Evolutionary conservation across 2,797 vertebrate species (phyloP).

Genomic region (Myiotriccus ornatus): DNA sequence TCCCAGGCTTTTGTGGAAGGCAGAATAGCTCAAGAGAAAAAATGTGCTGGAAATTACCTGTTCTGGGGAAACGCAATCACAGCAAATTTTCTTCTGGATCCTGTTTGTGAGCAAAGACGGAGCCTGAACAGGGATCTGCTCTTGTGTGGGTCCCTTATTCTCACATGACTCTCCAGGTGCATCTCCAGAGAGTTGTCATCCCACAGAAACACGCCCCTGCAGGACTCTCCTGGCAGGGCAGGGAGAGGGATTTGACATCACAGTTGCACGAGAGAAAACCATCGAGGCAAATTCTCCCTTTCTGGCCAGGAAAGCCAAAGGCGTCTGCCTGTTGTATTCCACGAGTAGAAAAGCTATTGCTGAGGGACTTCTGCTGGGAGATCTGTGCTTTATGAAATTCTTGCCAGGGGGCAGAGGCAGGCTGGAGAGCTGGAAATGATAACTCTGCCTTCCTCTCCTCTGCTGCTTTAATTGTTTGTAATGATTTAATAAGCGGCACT

Average conservation of each 20-base stretch:
- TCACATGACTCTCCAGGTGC: background rate
- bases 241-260: background rate
- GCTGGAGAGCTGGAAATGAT: background rate
- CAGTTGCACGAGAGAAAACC: rapidly evolving
- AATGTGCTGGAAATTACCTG: background rate
- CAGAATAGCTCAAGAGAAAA: background rate
- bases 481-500: constrained; percentile 41
- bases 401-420: background rate
- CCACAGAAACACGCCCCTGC: rapidly evolving
- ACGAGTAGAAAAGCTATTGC: background rate
- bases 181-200: background rate
- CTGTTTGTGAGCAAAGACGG: rapidly evolving
- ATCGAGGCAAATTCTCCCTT: background rate
- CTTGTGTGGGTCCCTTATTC: rapidly evolving
- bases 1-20: background rate
- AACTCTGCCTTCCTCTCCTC: background rate
- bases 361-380: background rate
- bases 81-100: rapidly evolving
- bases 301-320: background rate
- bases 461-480: constrained; percentile 53
- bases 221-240: background rate
- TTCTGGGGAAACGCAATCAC: background rate
- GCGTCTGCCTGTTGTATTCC: background rate
- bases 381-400: constrained; percentile 20
- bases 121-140: background rate